Evolutionary conservation across 2,888 invertebrate species (phyloP).

Genomic region (Hermaeophaga mercurialis): DNA sequence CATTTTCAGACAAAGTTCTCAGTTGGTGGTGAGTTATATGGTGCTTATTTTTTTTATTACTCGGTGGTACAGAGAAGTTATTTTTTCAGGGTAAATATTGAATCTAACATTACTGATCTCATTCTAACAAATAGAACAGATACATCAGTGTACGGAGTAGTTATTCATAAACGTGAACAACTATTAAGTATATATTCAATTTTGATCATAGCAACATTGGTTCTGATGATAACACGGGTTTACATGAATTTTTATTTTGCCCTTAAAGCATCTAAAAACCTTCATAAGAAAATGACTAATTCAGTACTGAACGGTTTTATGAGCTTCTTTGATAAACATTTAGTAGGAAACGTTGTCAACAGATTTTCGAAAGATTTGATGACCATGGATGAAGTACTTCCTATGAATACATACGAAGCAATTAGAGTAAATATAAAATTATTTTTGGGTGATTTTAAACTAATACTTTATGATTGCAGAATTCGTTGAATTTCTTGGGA

Average conservation of each 20-base stretch:
- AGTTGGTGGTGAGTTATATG: slow-evolving; percentile 47
- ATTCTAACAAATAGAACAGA: slow-evolving; percentile 31
- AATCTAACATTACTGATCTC: slow-evolving; percentile 31
- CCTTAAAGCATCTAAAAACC: slow-evolving; percentile 52
- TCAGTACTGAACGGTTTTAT: slow-evolving; percentile 64
- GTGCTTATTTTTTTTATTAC: too few relatives aligned
- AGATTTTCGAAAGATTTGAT: slow-evolving; percentile 76
- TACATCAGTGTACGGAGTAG: slow-evolving; percentile 26
- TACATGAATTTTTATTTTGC: slow-evolving; percentile 41
- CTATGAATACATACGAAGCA: slow-evolving; percentile 50
- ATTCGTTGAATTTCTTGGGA: neutral
- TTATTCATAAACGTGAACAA: slow-evolving; percentile 24
- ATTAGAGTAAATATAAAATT: slow-evolving; percentile 37
- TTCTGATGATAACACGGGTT: slow-evolving; percentile 33
- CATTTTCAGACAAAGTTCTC: slow-evolving; percentile 45
- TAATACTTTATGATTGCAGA: neutral
- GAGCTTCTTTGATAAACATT: slow-evolving; percentile 72
- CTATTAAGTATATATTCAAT: slow-evolving; percentile 35
- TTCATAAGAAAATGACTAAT: slow-evolving; percentile 65
- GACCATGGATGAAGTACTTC: slow-evolving; percentile 62
- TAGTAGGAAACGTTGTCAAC: slow-evolving; percentile 68
- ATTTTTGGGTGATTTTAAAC: neutral
- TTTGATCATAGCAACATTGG: slow-evolving; percentile 28
- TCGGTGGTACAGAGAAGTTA: neutral
- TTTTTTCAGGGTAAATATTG: slow-evolving; percentile 41